Evolutionary conservation across 2,888 invertebrate species (phyloP), one percentile per base, ranked within the genome.

Genomic region (Hypomecis punctinalis): DNA sequence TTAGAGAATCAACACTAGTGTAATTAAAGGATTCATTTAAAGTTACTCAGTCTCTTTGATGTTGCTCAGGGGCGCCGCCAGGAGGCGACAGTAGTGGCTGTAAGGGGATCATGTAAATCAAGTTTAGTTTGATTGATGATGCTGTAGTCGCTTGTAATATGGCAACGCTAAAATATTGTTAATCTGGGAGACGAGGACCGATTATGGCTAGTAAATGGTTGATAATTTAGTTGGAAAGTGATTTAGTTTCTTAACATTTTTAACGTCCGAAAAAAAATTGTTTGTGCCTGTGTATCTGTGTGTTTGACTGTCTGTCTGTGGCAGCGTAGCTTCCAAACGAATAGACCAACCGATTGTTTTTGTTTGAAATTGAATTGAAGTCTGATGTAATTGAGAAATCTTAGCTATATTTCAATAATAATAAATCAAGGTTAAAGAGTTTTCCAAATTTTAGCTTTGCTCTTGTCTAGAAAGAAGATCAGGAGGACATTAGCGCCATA

Each of bases 1-100:
- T 86, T 88, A 83, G 85, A 83, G 86, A 86, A 89, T 89, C 90
- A 90, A 90, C 90, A 90, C 89, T 89, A 88, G 77, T 83, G 84
- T 91, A 91, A 91, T 91, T 91, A 91, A 85, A 79, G 83, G 83
- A 88, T 88, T 91, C 87, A 85, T 91, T 89, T 90, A 90, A 89
- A 88, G 85, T 86, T 89, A 83, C 83, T 80, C 81, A 65, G 68
- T 64, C 79, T 72, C 89, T 90, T 90, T 90, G 89, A 90, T 84
- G 84, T 83, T 48, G 6, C 51, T 53, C 56, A 63, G 48, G 56
- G 53, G 59, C 63, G 52, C 61, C 60, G 56, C 65, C 67, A 68
- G 68, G 53, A 61, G 65, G 56, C 48, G 47, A 52, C 52, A 53
- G 61, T 75, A 53, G 63, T 74, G 73, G 63, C 53, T 64, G 61